These are phyloP conservation scores for Acestrorhynchus altus DNA, from an alignment of 2,797 vertebrate species.

Conservation along the genomic window DNA sequence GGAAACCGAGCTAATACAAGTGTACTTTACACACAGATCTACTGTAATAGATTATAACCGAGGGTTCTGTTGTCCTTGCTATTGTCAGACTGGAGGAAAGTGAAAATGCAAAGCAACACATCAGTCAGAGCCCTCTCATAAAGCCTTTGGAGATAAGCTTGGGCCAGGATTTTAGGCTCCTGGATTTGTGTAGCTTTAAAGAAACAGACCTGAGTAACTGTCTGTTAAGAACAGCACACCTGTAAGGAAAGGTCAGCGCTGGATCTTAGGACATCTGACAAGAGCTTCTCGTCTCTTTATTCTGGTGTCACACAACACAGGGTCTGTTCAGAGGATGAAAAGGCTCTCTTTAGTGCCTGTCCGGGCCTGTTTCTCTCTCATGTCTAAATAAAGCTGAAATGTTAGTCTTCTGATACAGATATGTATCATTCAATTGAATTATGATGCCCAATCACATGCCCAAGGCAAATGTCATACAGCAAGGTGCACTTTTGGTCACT, in stretches of 20 bases:
- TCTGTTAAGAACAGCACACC: slow-evolving; percentile 44
- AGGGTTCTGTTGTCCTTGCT: slow-evolving; percentile 31
- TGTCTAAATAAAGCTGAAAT: slow-evolving; percentile 3
- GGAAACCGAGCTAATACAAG: neutral
- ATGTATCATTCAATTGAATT: neutral
- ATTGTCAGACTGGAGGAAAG: slow-evolving; percentile 33
- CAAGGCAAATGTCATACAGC: no score
- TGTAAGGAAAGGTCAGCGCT: slow-evolving; percentile 58
- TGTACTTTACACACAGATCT: slow-evolving; percentile 4
- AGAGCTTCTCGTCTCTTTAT: slow-evolving; percentile 44
- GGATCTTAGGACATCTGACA: slow-evolving; percentile 40
- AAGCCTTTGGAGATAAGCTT: slow-evolving; percentile 61
- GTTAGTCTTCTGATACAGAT: neutral
- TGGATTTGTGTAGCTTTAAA: slow-evolving; percentile 36
- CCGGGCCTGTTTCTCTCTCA: slow-evolving; percentile 2
- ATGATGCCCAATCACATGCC: neutral
- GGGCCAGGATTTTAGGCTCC: slow-evolving; percentile 50
- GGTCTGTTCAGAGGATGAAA: slow-evolving; percentile 41
- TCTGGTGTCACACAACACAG: slow-evolving; percentile 40
- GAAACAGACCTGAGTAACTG: slow-evolving; percentile 37
- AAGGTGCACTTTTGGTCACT: no score
- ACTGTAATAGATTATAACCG: slow-evolving; percentile 27
- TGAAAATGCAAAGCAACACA: slow-evolving; percentile 53
- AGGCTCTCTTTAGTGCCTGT: slow-evolving; percentile 22
- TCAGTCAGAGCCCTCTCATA: slow-evolving; percentile 76